Evolutionary conservation across 2,113 vertebrate species (phyloP).

Genomic region (Mugil cephalus): DNA sequence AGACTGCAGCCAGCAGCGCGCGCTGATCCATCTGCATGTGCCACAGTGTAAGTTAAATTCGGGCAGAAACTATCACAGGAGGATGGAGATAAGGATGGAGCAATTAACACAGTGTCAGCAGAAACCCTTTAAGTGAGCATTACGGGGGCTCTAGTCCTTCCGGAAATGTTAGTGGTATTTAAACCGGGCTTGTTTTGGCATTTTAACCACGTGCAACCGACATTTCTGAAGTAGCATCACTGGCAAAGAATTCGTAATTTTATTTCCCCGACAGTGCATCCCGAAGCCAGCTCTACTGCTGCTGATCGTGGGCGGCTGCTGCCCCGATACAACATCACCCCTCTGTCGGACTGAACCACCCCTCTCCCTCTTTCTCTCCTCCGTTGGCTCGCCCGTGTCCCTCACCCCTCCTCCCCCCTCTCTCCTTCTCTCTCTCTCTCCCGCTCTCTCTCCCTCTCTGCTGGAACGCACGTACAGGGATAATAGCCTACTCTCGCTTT

Average conservation of each 20-base stretch:
- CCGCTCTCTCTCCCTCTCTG: slow-evolving; percentile 53
- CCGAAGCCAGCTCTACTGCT: no score
- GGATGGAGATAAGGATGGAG: slow-evolving; percentile 9
- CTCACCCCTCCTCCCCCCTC: slow-evolving; percentile 18
- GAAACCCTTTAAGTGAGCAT: slow-evolving; percentile 6
- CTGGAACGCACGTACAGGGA: slow-evolving; percentile 73
- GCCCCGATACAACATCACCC: slow-evolving; percentile 47
- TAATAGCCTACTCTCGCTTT: slow-evolving; percentile 49
- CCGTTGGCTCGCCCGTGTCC: slow-evolving; percentile 18
- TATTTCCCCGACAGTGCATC: not conserved
- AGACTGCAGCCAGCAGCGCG: not conserved
- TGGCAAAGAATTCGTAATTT: slow-evolving; percentile 2
- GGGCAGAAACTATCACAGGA: no score
- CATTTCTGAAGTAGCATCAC: slow-evolving; percentile 22
- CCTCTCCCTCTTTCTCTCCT: slow-evolving; percentile 10
- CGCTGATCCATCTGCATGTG: not conserved
- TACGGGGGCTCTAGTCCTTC: slow-evolving; percentile 27
- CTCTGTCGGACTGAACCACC: slow-evolving; percentile 24
- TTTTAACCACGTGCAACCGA: slow-evolving; percentile 33
- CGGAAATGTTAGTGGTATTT: slow-evolving; percentile 50
- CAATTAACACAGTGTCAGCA: not conserved
- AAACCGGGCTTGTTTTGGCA: slow-evolving; percentile 37
- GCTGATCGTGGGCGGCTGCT: slow-evolving; percentile 53
- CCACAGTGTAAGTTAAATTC: no score
- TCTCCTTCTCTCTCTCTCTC: slow-evolving; percentile 23